Percentiles rank a stretch among this genome's conserved stretches.
These are phyloP conservation scores for Plebejus argus DNA, from an alignment of 2,888 invertebrate genomes.

Conservation along the genomic window DNA sequence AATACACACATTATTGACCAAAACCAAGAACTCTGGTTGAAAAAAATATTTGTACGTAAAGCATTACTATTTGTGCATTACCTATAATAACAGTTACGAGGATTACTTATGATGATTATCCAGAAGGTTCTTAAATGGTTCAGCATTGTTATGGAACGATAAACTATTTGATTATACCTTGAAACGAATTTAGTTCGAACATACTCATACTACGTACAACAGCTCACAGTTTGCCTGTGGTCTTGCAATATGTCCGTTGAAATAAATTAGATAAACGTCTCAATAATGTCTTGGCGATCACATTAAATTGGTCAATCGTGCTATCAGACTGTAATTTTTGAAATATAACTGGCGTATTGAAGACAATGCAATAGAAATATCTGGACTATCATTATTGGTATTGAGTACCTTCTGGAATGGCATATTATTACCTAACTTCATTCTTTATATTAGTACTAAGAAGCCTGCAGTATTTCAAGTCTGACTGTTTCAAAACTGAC, in stretches of 20 bases:
- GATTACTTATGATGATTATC: too few relatives aligned
- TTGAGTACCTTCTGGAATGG: background rate
- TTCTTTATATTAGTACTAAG: background rate
- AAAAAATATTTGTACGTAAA: too few relatives aligned
- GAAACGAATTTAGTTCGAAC: background rate
- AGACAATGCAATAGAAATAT: background rate
- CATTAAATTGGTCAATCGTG: slow-evolving; percentile 42
- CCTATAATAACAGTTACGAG: too few relatives aligned
- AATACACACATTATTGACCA: too few relatives aligned
- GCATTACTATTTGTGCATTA: too few relatives aligned
- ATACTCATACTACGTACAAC: background rate
- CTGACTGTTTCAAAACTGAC: background rate
- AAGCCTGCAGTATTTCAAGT: background rate
- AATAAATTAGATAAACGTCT: slow-evolving; percentile 65
- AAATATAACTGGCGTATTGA: background rate
- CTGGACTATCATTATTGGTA: background rate
- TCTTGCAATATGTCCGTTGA: slow-evolving; percentile 47
- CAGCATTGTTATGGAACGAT: too few relatives aligned
- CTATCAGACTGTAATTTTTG: slow-evolving; percentile 27
- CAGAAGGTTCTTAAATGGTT: too few relatives aligned
- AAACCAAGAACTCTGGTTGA: too few relatives aligned
- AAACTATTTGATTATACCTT: too few relatives aligned
- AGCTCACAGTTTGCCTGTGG: background rate
- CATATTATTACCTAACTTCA: too few relatives aligned
- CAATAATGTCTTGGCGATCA: slow-evolving; percentile 40